Base-by-base conservation (phyloP, 2,888 invertebrate genomes). In the Troides helena region DNA sequence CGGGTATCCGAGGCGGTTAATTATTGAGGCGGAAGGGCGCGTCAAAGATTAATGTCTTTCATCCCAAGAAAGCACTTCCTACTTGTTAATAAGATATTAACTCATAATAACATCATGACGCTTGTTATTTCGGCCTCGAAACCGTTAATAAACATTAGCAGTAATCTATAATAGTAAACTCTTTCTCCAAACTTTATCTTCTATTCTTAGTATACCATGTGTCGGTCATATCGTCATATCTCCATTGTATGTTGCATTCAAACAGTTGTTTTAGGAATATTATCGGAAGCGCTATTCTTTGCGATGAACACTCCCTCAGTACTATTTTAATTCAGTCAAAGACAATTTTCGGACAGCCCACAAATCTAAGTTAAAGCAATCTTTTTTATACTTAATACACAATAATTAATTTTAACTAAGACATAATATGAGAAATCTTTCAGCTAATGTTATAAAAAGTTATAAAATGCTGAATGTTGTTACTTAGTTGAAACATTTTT, bases 21-120 rank as follows among this genome's bases (percentile, higher is more conserved):
- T 69, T 69, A 69, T n/a, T 36, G 39, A 65, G 69, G 65, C 69
- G 65, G 69, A 69, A 69, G 69, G 65, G 65, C 56, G 65, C 43
- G 61, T 65, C 57, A 65, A 69, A 65, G 69, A 69, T 69, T 61
- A 69, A 69, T 65, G 69, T 69, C 57, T 65, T 46, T 69, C 61
- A 69, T 65, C 56, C 69, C 65, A 56, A 60, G 30, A 65, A n/a
- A 58, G 30, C 65, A 65, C 65, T 69, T 69, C 69, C 65, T 36
- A 69, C 61, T 65, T 57, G 61, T 65, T 65, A 69, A 65, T 65
- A 61, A 69, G 65, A 62, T 65, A 57, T 53, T 57, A 3, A 18
- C 57, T 46, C 43, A 62, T 61, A 60, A 65, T 58, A 6, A 60
- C 43, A 53, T 39, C 3, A 61, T 43, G 25, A 61, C 43, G n/a